Evolutionary conservation across 2,113 vertebrate species (phyloP), one percentile per base, ranked within the genome.

Genomic region (Aldabrachelys gigantea): DNA sequence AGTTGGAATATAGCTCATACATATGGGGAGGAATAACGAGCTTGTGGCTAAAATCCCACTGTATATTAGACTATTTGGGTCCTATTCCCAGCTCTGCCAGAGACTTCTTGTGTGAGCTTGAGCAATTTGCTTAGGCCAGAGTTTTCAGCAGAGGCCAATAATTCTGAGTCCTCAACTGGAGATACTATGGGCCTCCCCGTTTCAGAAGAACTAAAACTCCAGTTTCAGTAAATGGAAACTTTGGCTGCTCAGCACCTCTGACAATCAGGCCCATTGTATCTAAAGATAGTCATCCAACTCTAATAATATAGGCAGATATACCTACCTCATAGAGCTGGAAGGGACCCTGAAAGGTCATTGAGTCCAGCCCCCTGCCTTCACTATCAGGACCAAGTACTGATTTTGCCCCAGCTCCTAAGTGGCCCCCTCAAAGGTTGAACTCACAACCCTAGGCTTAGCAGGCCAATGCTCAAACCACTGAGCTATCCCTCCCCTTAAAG

Each of bases 111-210:
- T 65, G 47, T 7, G 76, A 76, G 62, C 59, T 52, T 59, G 29
- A 59, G 57, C 57, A 19, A 47, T 31, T 47, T 53, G 4, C n/a
- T 54, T 8, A 13, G 54, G 8, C 8, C 41, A 21, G 41, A 9
- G 2, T 22, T 65, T 79, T 50, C 29, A 31, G 31, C 47, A 65
- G n/a, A 0, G 25, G 5, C 6, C 2, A 7, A 5, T 2, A 1
- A 38, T 59, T 88, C 21, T 17, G 44, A 47, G 44, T 29, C 0
- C 6, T 10, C 13, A 3, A 9, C 1, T 12, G 24, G 35, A 0
- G 31, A 1, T 5, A 41, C 35, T 62, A 76, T 0, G 1, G 79
- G 21, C 31, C 2, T 5, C 5, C 53, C 19, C 0, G 8, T 0
- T n/a, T 41, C 31, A 19, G 62, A 14, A 29, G 12, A 3, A 3